Percentiles rank a stretch among this genome's conserved stretches.
Conservation (phyloP, 2,888 invertebrate genomes). For the Scaptomyza caliginosa region DNA sequence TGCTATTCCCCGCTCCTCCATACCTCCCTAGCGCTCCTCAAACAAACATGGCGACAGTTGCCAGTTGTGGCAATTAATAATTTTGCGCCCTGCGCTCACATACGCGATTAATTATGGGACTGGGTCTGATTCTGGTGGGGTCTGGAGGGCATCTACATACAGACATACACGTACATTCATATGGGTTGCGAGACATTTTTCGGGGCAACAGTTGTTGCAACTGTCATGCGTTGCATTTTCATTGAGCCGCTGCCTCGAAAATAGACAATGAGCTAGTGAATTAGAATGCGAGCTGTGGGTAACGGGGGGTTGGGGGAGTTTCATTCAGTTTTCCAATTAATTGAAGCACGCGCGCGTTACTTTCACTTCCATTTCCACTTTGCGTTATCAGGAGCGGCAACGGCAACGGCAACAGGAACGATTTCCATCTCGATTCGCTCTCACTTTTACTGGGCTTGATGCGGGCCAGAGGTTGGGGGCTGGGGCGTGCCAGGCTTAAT, state of each 20-base stretch:
- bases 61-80: conserved; percentile 83
- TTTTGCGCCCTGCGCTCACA: conserved; percentile 76
- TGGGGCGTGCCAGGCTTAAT: conserved; percentile 79
- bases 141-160: background rate
- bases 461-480: conserved; percentile 35
- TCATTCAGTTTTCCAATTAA: conserved; percentile 81
- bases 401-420: no score
- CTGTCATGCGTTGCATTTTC: conserved; percentile 72
- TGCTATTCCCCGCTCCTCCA: background rate
- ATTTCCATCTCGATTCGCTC: conserved; percentile 53
- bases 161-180: background rate
- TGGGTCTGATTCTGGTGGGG: background rate
- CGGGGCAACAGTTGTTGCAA: conserved; percentile 47
- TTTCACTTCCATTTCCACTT: conserved; percentile 64
- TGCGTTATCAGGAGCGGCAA: conserved; percentile 16
- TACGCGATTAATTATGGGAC: conserved; percentile 82
- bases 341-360: conserved; percentile 78
- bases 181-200: background rate
- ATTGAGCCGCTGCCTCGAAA: conserved; percentile 65
- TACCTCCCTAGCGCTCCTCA: background rate
- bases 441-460: conserved; percentile 64
- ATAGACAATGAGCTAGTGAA: conserved; percentile 65
- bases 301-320: conserved; percentile 24
- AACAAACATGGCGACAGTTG: conserved; percentile 60
- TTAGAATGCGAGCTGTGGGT: background rate